Evolutionary conservation across 2,888 invertebrate genomes (phyloP).

Genomic region (Ornithoptera priamus): DNA sequence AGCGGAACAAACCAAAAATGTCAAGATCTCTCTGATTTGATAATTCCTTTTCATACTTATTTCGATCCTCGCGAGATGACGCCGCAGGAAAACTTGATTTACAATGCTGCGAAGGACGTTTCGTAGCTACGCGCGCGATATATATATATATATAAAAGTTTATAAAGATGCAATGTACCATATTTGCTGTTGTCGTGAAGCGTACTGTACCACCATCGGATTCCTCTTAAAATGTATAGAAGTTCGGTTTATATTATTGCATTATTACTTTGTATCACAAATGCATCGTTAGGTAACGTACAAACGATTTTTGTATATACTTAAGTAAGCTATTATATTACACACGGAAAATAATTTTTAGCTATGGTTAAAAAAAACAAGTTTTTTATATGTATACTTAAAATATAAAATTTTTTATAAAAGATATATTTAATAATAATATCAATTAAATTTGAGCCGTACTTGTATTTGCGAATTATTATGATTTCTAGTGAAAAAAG

Average conservation of each 20-base stretch:
- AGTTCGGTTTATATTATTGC: not conserved
- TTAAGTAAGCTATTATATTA: too few relatives aligned
- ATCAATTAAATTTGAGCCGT: too few relatives aligned
- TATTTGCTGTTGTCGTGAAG: not conserved
- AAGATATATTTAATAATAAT: too few relatives aligned
- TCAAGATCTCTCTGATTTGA: not conserved
- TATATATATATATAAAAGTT: not conserved
- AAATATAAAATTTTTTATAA: too few relatives aligned
- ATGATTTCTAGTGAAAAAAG: not conserved
- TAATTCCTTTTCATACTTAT: not conserved
- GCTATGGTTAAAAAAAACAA: too few relatives aligned
- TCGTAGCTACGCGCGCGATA: not conserved
- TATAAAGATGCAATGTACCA: not conserved
- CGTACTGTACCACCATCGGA: too few relatives aligned
- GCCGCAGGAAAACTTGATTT: not conserved
- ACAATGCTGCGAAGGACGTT: not conserved
- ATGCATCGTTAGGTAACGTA: constrained; percentile 18
- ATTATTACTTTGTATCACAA: not conserved
- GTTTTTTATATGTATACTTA: too few relatives aligned
- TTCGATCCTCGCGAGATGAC: not conserved
- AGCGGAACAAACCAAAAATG: too few relatives aligned
- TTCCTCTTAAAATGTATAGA: not conserved
- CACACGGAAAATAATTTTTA: too few relatives aligned
- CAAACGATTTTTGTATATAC: too few relatives aligned
- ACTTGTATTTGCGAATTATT: not conserved